phyloP scores from a whole-genome alignment of 1,140 invertebrate genomes.

The Drosophila ficusphila region DNA sequence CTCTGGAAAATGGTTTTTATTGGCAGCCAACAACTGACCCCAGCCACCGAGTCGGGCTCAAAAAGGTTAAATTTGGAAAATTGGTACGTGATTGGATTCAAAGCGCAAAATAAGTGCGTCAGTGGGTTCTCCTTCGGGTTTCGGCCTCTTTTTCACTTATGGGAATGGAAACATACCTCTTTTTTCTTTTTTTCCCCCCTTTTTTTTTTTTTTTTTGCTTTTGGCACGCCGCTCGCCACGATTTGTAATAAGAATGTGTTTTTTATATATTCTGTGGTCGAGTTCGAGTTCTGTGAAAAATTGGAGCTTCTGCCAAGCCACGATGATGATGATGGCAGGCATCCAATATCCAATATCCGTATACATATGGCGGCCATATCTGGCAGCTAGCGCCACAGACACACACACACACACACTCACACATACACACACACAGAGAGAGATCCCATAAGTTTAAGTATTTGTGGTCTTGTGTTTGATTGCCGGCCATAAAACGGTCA shows the following conservation, averaged over 20 bases:
- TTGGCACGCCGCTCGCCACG: constrained; percentile 64
- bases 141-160: constrained; percentile 60
- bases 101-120: constrained; percentile 82
- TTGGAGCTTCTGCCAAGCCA: constrained; percentile 75
- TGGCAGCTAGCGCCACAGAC: background rate
- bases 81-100: constrained; percentile 82
- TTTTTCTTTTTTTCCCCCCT: constrained; percentile 28
- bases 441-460: constrained; percentile 50
- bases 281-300: constrained; percentile 60
- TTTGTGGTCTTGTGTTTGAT: constrained; percentile 73
- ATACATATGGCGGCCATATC: constrained; percentile 38
- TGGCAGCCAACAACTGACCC: constrained; percentile 58
- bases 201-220: constrained; percentile 53
- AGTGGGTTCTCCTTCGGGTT: constrained; percentile 41
- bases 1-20: constrained; percentile 81
- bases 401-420: no score
- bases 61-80: constrained; percentile 82
- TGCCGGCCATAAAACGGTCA: constrained; percentile 69
- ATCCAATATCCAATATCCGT: constrained; percentile 37
- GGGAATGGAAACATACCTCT: constrained; percentile 48
- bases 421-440: no score
- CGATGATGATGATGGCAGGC: constrained; percentile 61
- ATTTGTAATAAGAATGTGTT: constrained; percentile 75
- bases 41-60: constrained; percentile 51
- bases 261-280: constrained; percentile 65